Percentiles rank a stretch among this genome's conserved stretches.
phyloP scores from a whole-genome alignment of 2,113 vertebrate species.

The Nipponia nippon region DNA sequence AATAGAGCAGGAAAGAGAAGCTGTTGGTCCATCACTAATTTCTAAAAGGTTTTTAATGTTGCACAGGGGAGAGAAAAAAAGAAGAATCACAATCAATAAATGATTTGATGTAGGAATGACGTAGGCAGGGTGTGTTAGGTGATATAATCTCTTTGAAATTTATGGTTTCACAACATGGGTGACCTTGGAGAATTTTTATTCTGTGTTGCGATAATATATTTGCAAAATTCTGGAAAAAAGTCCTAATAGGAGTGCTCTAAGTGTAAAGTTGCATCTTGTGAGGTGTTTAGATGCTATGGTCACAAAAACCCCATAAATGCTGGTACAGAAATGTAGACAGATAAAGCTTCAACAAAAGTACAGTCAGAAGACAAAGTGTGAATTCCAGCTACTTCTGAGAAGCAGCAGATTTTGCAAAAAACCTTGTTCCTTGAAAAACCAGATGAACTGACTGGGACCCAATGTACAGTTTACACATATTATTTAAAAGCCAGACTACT shows the following conservation, averaged over 20 bases:
- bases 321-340: neutral
- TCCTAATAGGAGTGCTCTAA: neutral
- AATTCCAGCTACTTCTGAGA: neutral
- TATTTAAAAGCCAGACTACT: neutral
- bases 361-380: neutral
- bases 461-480: neutral
- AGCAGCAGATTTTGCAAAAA: neutral
- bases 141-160: neutral
- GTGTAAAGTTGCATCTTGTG: neutral
- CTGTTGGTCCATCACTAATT: neutral
- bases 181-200: neutral
- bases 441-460: neutral
- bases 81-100: neutral
- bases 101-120: accelerated
- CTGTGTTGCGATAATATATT: neutral
- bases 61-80: neutral
- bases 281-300: neutral
- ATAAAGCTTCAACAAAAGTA: neutral
- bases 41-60: neutral
- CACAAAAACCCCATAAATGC: neutral
- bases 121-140: neutral
- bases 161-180: neutral
- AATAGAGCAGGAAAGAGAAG: neutral
- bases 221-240: neutral
- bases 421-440: neutral